Evolutionary conservation across 2,113 vertebrate species (phyloP).

Genomic region (Rhombomys opimus): DNA sequence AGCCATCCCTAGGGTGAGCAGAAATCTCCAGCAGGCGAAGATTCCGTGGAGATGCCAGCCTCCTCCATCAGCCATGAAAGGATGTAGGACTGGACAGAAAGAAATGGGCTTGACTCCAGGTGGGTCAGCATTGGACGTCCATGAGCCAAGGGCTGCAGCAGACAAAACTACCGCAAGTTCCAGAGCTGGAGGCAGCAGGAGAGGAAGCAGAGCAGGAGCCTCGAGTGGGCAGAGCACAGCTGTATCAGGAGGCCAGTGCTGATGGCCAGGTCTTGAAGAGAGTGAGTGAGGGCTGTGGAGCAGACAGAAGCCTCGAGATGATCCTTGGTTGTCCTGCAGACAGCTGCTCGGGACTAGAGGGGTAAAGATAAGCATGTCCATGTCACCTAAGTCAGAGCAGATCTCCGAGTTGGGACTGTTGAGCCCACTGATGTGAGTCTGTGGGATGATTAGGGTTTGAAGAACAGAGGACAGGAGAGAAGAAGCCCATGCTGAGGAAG

Average conservation of each 20-base stretch:
- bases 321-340: background rate
- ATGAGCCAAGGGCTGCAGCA: background rate
- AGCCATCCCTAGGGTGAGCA: background rate
- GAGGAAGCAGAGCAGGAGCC: fast-evolving
- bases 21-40: background rate
- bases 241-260: fast-evolving
- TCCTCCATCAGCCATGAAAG: background rate
- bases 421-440: background rate
- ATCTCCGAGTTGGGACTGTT: background rate
- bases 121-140: background rate
- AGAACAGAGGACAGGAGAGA: background rate
- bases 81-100: background rate
- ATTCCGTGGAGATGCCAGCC: background rate
- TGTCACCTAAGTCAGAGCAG: background rate
- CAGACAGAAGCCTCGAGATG: background rate
- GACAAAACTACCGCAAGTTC: background rate
- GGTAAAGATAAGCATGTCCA: background rate
- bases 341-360: background rate
- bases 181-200: background rate
- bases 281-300: background rate
- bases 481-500: background rate
- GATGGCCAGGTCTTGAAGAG: background rate
- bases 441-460: background rate
- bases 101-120: background rate
- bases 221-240: background rate